Evolutionary conservation across 2,113 vertebrate species (phyloP).

Genomic region (Myiozetetes cayanensis): DNA sequence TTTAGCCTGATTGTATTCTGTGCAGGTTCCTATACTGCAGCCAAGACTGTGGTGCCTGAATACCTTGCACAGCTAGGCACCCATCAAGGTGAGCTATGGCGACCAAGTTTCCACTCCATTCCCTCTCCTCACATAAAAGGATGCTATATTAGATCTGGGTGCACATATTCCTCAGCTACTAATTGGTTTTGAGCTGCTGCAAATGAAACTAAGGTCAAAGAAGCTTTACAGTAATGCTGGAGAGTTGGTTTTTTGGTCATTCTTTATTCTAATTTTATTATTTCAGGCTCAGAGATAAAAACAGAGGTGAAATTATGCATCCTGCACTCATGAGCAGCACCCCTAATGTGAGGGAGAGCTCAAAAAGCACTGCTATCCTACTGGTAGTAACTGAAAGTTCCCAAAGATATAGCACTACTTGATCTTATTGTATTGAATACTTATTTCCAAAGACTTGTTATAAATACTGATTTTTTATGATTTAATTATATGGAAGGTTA

Average conservation of each 20-base stretch:
- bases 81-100: not conserved
- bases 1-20: not conserved
- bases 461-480: not conserved
- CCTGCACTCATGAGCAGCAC: not conserved
- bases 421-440: not conserved
- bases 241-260: not conserved
- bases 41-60: not conserved
- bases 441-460: not conserved
- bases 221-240: not conserved
- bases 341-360: not conserved
- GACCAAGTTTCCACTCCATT: not conserved
- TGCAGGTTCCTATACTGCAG: not conserved
- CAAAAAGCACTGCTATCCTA: not conserved
- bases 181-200: not conserved
- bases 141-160: not conserved
- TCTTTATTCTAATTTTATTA: not conserved
- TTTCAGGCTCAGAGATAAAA: not conserved
- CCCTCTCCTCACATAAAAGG: not conserved
- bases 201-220: not conserved
- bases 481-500: not conserved
- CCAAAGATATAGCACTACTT: not conserved
- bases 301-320: not conserved
- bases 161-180: not conserved
- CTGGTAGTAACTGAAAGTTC: not conserved
- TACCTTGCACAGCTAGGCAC: not conserved